Conservation (phyloP, 2,113 vertebrate species). For the Leuciscus idus region DNA sequence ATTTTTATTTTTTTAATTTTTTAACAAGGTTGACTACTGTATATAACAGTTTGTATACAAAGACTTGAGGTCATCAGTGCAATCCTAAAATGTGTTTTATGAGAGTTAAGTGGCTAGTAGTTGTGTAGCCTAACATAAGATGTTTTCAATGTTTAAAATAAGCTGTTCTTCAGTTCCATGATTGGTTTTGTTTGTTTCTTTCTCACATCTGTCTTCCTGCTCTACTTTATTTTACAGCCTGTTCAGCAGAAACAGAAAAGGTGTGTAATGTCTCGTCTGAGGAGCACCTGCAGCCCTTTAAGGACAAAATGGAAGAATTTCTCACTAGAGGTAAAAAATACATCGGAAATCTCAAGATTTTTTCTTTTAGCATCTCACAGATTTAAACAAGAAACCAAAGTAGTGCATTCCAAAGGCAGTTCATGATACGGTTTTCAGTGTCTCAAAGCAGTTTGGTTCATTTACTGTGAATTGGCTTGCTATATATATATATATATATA, state of each 20-base stretch:
- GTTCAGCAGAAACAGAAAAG: slow-evolving; percentile 87
- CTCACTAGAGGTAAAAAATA: slow-evolving; percentile 84
- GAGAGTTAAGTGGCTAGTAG: not conserved
- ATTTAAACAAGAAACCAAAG: not conserved
- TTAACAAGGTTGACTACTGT: not conserved
- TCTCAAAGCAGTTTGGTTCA: not conserved
- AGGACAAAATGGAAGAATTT: slow-evolving; percentile 92
- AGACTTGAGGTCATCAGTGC: not conserved
- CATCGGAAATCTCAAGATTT: not conserved
- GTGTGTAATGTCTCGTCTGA: slow-evolving; percentile 88
- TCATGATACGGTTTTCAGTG: not conserved
- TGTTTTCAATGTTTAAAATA: not conserved
- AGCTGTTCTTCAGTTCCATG: slow-evolving; percentile 1
- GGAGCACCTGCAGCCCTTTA: slow-evolving; percentile 93
- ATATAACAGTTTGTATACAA: not conserved
- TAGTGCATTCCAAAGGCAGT: not conserved
- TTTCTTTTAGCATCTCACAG: not conserved
- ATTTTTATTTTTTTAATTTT: not conserved
- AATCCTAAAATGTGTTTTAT: not conserved
- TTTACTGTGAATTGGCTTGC: not conserved
- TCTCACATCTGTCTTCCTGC: slow-evolving; percentile 7
- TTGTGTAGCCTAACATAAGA: not conserved
- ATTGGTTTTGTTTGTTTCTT: slow-evolving; percentile 3
- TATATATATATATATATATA: not conserved
- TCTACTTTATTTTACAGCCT: slow-evolving; percentile 78